These are phyloP conservation scores for Meleagris gallopavo DNA, from an alignment of 2,113 vertebrate genomes.

Conservation along the genomic window DNA sequence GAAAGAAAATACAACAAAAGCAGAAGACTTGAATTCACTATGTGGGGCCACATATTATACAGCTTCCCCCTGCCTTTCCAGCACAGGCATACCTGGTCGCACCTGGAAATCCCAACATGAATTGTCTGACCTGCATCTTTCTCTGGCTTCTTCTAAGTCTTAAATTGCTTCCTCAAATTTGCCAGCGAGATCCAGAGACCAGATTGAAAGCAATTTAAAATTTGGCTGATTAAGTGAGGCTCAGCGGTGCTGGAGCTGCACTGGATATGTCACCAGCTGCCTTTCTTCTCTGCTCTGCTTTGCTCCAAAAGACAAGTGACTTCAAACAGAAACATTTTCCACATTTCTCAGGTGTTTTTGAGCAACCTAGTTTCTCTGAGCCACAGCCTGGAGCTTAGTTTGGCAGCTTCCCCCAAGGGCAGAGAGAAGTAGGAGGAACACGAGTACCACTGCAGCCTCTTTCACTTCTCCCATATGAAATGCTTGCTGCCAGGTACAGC, in stretches of 20 bases:
- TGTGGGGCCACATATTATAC: background rate
- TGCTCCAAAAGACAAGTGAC: slow-evolving; percentile 35
- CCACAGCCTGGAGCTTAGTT: background rate
- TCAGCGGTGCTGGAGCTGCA: background rate
- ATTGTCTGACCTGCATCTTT: background rate
- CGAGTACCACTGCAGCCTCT: background rate
- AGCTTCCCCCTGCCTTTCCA: background rate
- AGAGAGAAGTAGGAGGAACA: background rate
- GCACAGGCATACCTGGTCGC: background rate
- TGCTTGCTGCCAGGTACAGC: background rate
- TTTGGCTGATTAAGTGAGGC: background rate
- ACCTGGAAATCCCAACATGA: background rate
- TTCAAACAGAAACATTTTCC: slow-evolving; percentile 39
- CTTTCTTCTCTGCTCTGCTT: slow-evolving; percentile 21
- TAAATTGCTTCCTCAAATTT: slow-evolving; percentile 19
- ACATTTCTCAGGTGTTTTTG: slow-evolving; percentile 52
- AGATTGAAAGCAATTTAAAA: slow-evolving; percentile 58
- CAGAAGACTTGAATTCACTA: background rate
- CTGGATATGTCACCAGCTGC: slow-evolving; percentile 70
- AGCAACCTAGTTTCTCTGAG: slow-evolving; percentile 48
- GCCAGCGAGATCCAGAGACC: slow-evolving; percentile 6
- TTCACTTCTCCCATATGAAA: background rate
- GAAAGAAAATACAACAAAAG: background rate
- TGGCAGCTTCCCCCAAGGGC: background rate
- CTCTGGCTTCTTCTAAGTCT: slow-evolving; percentile 13